These are phyloP conservation scores for Botia kubotai DNA, from an alignment of 2,797 vertebrate species.

Conservation along the genomic window DNA sequence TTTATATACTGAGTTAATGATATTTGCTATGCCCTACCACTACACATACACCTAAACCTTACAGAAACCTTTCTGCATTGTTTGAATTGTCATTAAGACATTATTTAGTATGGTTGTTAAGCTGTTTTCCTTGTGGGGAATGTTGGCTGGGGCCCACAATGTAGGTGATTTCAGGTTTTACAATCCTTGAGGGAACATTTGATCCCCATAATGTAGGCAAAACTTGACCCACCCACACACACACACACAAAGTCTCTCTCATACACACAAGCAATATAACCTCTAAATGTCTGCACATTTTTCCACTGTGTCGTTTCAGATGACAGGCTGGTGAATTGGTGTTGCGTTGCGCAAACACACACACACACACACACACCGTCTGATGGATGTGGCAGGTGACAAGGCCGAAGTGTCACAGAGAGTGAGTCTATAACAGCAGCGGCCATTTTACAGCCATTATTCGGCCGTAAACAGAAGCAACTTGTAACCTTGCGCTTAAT, in stretches of 20 bases:
- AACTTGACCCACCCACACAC: constrained; percentile 35
- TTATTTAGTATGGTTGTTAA: neutral
- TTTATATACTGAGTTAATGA: neutral
- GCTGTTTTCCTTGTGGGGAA: neutral
- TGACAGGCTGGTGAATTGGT: constrained; percentile 46
- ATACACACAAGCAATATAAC: constrained; percentile 34
- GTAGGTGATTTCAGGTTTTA: neutral
- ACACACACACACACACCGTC: constrained; percentile 41
- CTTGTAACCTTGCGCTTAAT: constrained; percentile 38
- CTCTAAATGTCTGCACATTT: constrained; percentile 49
- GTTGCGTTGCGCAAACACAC: constrained; percentile 45
- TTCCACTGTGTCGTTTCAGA: constrained; percentile 49
- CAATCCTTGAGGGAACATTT: constrained; percentile 8
- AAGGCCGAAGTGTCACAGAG: constrained; percentile 42
- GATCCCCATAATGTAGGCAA: neutral
- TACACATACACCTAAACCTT: neutral
- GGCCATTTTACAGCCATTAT: constrained; percentile 37
- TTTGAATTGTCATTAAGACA: neutral
- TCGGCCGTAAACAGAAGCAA: constrained; percentile 46
- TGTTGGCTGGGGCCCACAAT: neutral
- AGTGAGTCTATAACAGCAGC: constrained; percentile 25
- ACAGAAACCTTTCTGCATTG: constrained; percentile 3
- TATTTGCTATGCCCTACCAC: neutral
- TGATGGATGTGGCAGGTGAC: constrained; percentile 51
- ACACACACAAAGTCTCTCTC: neutral